Percentiles rank a stretch among this genome's conserved stretches.
These are phyloP conservation scores for Aviceda subcristata DNA, from an alignment of 2,113 vertebrate genomes.

Conservation along the genomic window DNA sequence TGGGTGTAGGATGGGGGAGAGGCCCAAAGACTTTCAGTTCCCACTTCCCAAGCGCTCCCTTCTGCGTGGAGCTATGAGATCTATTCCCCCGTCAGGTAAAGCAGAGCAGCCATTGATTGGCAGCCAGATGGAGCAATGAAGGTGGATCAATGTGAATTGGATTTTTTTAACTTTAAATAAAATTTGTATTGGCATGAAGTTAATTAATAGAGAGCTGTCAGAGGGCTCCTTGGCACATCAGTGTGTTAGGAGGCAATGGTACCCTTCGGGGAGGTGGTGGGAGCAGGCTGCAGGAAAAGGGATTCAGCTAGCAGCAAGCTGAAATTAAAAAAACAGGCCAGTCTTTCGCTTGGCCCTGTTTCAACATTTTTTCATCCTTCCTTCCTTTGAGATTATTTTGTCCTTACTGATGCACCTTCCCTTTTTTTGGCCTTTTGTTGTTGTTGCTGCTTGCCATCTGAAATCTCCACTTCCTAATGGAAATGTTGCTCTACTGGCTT, in stretches of 20 bases:
- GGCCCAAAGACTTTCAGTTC: background rate
- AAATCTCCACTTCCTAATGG: background rate
- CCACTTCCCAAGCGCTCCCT: background rate
- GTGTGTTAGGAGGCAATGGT: conserved; percentile 36
- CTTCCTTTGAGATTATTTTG: background rate
- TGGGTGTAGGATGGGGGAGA: background rate
- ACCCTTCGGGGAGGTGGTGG: conserved; percentile 32
- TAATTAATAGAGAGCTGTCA: conserved; percentile 75
- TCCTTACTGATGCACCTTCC: background rate
- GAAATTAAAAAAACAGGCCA: conserved; percentile 19
- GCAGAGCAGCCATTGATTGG: conserved; percentile 61
- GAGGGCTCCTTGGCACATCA: conserved; percentile 62
- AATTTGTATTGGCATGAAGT: conserved; percentile 74
- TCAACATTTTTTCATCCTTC: background rate
- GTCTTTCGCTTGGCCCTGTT: background rate
- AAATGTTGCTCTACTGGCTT: background rate
- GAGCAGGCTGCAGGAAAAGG: conserved; percentile 24
- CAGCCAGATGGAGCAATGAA: conserved; percentile 59
- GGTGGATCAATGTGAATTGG: conserved; percentile 73
- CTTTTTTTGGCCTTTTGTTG: background rate
- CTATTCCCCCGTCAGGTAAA: conserved; percentile 14
- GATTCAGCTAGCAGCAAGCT: conserved; percentile 21
- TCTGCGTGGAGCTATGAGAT: background rate
- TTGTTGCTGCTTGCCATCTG: background rate
- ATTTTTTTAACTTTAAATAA: conserved; percentile 75